These are phyloP conservation scores for Nomia melanderi DNA, from an alignment of 1,140 invertebrate species.

Conservation along the genomic window DNA sequence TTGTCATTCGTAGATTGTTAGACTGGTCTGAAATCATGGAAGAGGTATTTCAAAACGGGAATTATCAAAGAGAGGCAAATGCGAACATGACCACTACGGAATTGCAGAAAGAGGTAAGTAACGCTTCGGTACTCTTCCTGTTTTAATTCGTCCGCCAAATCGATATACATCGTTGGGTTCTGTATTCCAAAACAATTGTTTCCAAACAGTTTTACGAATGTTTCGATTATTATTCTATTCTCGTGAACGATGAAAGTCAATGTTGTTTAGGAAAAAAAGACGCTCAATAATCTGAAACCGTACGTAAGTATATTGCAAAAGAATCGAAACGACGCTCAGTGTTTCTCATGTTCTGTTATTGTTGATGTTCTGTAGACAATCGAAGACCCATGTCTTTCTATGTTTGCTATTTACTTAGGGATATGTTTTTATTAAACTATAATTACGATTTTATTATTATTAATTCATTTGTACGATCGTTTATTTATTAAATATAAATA, in stretches of 20 bases:
- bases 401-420: not conserved
- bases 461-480: not conserved
- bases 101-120: constrained; percentile 72
- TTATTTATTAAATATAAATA: no score
- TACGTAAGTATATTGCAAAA: constrained; percentile 6
- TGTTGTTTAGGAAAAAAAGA: not conserved
- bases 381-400: not conserved
- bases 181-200: constrained; percentile 1
- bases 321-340: constrained; percentile 5
- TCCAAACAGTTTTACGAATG: not conserved
- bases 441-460: not conserved
- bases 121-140: not conserved
- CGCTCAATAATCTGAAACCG: not conserved
- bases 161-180: constrained; percentile 40
- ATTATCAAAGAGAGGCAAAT: constrained; percentile 69
- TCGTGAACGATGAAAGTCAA: not conserved
- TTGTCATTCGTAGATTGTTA: constrained; percentile 35
- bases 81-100: constrained; percentile 65
- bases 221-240: not conserved
- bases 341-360: constrained; percentile 42
- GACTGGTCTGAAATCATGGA: constrained; percentile 67
- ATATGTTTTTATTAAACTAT: not conserved
- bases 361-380: not conserved
- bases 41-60: constrained; percentile 75
- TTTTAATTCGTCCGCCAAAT: constrained; percentile 50